Evolutionary conservation across 37 sponge, comb jelly and placozoan species (phyloP).

Genomic region (Agelas oroides): DNA sequence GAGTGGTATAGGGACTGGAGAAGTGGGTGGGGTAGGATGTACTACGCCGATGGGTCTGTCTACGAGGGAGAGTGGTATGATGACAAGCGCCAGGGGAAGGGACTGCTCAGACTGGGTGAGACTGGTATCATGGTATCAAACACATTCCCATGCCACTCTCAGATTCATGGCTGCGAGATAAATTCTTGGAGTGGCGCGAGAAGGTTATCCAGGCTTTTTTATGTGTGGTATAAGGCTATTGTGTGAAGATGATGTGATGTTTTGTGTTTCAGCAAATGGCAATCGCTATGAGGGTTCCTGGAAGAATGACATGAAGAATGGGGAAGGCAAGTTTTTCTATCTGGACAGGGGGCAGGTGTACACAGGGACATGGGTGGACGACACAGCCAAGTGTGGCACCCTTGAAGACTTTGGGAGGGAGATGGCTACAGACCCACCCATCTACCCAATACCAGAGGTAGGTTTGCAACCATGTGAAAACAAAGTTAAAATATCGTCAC

Average conservation of each 20-base stretch:
- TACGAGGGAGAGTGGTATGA: slow-evolving; percentile 98
- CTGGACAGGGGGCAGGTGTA: slow-evolving; percentile 93
- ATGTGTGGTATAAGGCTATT: too few species aligned
- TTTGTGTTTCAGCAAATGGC: slow-evolving; percentile 44
- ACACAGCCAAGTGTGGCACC: slow-evolving; percentile 90
- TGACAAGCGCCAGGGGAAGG: slow-evolving; percentile 83
- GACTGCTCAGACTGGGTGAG: slow-evolving; percentile 78
- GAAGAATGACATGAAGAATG: slow-evolving; percentile 85
- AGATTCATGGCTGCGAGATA: too few species aligned
- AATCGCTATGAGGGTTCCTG: slow-evolving; percentile 88
- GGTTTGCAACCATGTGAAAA: neutral
- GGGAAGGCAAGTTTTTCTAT: slow-evolving; percentile 82
- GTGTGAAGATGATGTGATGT: too few species aligned
- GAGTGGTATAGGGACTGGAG: slow-evolving; percentile 95
- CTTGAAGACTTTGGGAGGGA: slow-evolving; percentile 84
- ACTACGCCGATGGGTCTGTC: slow-evolving; percentile 90
- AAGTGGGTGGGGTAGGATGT: slow-evolving; percentile 97
- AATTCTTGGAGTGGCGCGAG: too few species aligned
- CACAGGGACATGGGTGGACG: slow-evolving; percentile 87
- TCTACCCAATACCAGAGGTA: slow-evolving; percentile 91
- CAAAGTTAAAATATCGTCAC: neutral
- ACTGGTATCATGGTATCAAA: too few species aligned
- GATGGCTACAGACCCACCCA: slow-evolving; percentile 77
- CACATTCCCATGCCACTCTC: too few species aligned
- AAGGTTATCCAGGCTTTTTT: too few species aligned